phyloP scores from a whole-genome alignment of 2,888 invertebrate genomes.

The Lithophane ornitopus region DNA sequence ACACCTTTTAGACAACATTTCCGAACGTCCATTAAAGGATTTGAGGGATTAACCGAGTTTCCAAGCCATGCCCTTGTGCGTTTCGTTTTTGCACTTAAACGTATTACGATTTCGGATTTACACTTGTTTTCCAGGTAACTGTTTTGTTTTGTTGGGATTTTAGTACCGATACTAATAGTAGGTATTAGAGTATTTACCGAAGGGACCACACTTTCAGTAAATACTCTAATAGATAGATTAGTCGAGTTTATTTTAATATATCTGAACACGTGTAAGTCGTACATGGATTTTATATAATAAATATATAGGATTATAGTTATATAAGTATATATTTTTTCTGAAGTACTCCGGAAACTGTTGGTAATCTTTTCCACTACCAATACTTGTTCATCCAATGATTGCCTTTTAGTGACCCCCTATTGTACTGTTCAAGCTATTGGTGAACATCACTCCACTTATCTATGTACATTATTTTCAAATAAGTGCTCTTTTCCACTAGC shows the following conservation, averaged over 20 bases:
- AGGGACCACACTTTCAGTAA: background rate
- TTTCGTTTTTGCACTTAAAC: constrained; percentile 75
- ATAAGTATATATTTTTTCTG: background rate
- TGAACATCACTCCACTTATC: constrained; percentile 11
- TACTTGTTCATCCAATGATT: constrained; percentile 22
- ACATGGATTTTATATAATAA: background rate
- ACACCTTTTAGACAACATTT: constrained; percentile 81
- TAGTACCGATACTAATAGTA: constrained; percentile 1
- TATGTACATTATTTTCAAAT: no score
- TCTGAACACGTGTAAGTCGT: background rate
- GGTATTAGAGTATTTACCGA: background rate
- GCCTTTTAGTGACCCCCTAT: constrained; percentile 23
- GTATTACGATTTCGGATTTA: constrained; percentile 67
- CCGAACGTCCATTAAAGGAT: constrained; percentile 86
- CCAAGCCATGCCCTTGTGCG: constrained; percentile 68
- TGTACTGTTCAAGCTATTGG: constrained; percentile 13
- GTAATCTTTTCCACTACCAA: constrained; percentile 12
- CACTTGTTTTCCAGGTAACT: constrained; percentile 59
- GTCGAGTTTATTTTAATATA: background rate
- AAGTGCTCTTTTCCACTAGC: no score
- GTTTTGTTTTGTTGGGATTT: background rate
- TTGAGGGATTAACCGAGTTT: constrained; percentile 80
- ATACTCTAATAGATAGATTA: background rate
- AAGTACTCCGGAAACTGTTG: background rate
- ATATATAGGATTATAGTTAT: background rate